Evolutionary conservation across 2,888 invertebrate species (phyloP).

Genomic region (Lissocephala sabroskyi): DNA sequence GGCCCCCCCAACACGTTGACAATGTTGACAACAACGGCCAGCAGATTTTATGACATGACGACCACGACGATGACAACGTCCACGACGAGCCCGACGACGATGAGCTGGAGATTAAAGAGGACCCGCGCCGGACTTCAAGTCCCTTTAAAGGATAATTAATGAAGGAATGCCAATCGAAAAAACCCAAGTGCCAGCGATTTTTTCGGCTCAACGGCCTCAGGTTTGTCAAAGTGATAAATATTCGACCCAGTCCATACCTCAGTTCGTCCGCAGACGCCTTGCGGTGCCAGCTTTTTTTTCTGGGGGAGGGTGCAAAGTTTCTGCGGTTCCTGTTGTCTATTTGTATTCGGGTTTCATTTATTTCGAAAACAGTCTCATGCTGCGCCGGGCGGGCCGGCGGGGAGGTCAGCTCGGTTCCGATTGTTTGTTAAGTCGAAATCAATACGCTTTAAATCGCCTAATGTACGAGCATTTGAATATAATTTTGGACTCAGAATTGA

Average conservation of each 20-base stretch:
- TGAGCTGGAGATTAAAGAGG: too few relatives aligned
- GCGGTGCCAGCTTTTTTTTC: background rate
- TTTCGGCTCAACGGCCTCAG: background rate
- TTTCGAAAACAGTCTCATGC: background rate
- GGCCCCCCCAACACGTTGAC: background rate
- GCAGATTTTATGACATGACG: constrained; percentile 1
- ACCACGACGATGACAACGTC: too few relatives aligned
- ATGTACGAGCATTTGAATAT: constrained; percentile 29
- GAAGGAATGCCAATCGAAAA: background rate
- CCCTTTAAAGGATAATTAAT: too few relatives aligned
- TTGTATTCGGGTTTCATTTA: background rate
- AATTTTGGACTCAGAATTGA: constrained; percentile 19
- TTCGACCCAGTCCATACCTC: background rate
- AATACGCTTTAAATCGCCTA: constrained; percentile 26
- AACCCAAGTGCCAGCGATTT: background rate
- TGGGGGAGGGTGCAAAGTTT: too few relatives aligned
- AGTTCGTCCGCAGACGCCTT: background rate
- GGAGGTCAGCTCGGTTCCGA: background rate
- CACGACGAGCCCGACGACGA: too few relatives aligned
- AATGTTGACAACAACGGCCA: background rate
- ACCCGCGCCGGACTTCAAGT: too few relatives aligned
- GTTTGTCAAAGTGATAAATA: constrained; percentile 7
- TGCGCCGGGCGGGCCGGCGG: background rate
- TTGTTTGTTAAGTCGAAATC: constrained; percentile 19
- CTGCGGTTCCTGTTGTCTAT: constrained; percentile 1